Percentiles rank a stretch among this genome's conserved stretches.
Evolutionary conservation across 2,888 invertebrate species (phyloP).

Genomic region (Eristalis arbustorum): DNA sequence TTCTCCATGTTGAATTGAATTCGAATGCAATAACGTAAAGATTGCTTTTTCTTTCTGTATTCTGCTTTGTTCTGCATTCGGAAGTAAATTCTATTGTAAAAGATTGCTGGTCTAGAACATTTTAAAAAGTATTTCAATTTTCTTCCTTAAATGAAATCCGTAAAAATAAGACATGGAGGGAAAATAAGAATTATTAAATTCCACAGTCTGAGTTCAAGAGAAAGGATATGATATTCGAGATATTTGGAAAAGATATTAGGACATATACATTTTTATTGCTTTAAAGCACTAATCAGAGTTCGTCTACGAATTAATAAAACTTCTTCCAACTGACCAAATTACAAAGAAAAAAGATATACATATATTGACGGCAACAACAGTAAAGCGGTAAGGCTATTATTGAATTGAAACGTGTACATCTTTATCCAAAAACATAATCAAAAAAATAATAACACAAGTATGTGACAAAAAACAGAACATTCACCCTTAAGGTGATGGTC

Average conservation of each 20-base stretch:
- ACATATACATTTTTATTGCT: no score
- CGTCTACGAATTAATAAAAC: no score
- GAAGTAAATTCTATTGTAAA: slow-evolving; percentile 63
- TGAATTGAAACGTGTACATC: slow-evolving; percentile 5
- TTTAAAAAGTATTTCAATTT: slow-evolving; percentile 52
- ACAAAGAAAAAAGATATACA: no score
- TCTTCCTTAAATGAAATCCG: slow-evolving; percentile 15
- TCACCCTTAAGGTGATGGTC: not conserved
- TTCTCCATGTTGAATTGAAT: slow-evolving; percentile 59
- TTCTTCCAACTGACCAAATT: not conserved
- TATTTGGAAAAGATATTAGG: not conserved
- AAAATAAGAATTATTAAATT: slow-evolving; percentile 15
- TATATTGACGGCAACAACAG: no score
- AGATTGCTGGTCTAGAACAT: slow-evolving; percentile 58
- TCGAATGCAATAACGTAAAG: slow-evolving; percentile 66
- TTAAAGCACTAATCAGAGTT: no score
- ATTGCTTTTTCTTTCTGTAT: slow-evolving; percentile 61
- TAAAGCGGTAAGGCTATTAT: not conserved
- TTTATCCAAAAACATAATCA: slow-evolving; percentile 16
- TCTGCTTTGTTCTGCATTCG: slow-evolving; percentile 60
- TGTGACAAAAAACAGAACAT: slow-evolving; percentile 35
- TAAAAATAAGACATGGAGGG: slow-evolving; percentile 8
- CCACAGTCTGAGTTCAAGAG: not conserved
- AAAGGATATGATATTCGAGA: not conserved
- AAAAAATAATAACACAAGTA: slow-evolving; percentile 40